Evolutionary conservation across 2,888 invertebrate species (phyloP).

Genomic region (Bellardia bayeri): DNA sequence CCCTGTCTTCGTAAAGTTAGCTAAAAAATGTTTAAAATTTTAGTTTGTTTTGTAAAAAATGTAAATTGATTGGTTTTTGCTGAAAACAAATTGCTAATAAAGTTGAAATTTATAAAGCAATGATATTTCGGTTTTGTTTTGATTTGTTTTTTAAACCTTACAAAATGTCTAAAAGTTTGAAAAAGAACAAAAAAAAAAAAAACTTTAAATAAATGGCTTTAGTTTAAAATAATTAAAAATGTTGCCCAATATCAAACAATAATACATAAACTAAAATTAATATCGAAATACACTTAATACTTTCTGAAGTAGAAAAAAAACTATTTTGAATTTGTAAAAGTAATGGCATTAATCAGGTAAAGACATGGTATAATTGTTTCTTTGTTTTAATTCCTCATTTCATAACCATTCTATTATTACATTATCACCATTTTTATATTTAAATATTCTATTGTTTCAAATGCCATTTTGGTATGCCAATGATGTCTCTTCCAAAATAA

Average conservation of each 20-base stretch:
- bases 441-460: slow-evolving; percentile 40
- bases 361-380: too few relatives aligned
- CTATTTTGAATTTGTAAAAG: too few relatives aligned
- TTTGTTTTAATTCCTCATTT: background rate
- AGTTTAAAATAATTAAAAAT: background rate
- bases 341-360: too few relatives aligned
- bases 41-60: slow-evolving; percentile 13
- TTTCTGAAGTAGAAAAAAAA: too few relatives aligned
- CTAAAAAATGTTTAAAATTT: slow-evolving; percentile 5
- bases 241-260: background rate
- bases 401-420: background rate
- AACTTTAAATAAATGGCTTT: too few relatives aligned
- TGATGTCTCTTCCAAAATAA: background rate
- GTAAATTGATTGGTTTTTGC: slow-evolving; percentile 49
- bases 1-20: slow-evolving; percentile 10
- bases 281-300: too few relatives aligned
- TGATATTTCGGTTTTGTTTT: background rate
- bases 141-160: background rate
- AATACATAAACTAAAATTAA: too few relatives aligned
- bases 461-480: slow-evolving; percentile 38
- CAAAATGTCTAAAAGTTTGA: background rate
- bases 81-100: slow-evolving; percentile 55
- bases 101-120: slow-evolving; percentile 40
- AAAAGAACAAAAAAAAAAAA: background rate
- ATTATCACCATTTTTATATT: background rate